Percentiles rank a stretch among this genome's conserved stretches.
These are phyloP conservation scores for Parascotia fuliginaria DNA, from an alignment of 2,888 invertebrate species.

Conservation along the genomic window DNA sequence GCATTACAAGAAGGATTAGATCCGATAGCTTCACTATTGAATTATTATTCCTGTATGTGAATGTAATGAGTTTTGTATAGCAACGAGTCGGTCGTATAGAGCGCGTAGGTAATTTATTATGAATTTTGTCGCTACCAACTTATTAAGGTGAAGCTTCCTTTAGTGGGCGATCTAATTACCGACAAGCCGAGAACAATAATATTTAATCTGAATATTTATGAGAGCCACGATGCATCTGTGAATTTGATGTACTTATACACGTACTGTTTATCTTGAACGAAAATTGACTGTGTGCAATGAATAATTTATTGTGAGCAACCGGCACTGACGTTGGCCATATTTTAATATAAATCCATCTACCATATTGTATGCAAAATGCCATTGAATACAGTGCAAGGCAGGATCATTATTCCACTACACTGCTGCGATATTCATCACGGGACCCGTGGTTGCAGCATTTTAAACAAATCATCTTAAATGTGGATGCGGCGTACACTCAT, in stretches of 20 bases:
- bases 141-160: constrained; percentile 74
- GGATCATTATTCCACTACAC: constrained; percentile 84
- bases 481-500: constrained; percentile 48
- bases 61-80: constrained; percentile 63
- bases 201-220: constrained; percentile 83
- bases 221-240: constrained; percentile 64
- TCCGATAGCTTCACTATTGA: constrained; percentile 33
- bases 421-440: constrained; percentile 83
- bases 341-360: constrained; percentile 85
- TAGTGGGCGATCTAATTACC: constrained; percentile 84
- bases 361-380: constrained; percentile 86
- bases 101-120: constrained; percentile 69
- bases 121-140: constrained; percentile 75
- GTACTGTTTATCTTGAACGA: constrained; percentile 73
- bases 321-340: constrained; percentile 82
- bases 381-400: constrained; percentile 83
- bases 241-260: constrained; percentile 72
- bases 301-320: constrained; percentile 84
- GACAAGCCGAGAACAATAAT: constrained; percentile 82
- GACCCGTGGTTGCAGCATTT: constrained; percentile 74
- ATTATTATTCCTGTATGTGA: constrained; percentile 52
- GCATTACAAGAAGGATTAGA: constrained; percentile 35
- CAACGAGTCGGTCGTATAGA: constrained; percentile 47
- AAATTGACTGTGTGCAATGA: constrained; percentile 83
- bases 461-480: constrained; percentile 84